A percentile compares a stretch with the other conserved stretches of the same genome.
Conservation (phyloP, 2,888 invertebrate species). For the Ophonus ardosiacus region DNA sequence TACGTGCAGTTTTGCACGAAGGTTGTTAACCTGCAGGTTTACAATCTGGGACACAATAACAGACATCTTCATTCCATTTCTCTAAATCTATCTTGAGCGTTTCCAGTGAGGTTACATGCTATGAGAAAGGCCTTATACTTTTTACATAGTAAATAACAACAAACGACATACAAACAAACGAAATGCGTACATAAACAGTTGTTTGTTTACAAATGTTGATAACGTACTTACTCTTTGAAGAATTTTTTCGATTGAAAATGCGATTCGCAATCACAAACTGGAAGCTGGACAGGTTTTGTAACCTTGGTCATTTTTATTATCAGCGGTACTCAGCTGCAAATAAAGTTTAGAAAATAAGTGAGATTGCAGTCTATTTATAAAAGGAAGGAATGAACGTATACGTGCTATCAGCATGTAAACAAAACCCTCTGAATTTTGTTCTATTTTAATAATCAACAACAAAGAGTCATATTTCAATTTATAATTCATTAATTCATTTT, state of each 20-base stretch:
- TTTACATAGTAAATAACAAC: background rate
- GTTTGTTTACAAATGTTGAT: constrained; percentile 33
- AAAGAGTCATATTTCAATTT: background rate
- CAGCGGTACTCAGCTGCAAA: background rate
- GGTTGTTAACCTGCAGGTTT: constrained; percentile 25
- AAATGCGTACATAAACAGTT: background rate
- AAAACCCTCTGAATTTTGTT: background rate
- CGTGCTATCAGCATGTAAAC: background rate
- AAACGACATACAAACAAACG: background rate
- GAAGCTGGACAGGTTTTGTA: constrained; percentile 10
- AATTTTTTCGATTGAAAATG: background rate
- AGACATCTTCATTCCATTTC: background rate
- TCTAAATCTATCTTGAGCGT: background rate
- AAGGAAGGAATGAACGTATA: background rate
- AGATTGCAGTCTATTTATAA: background rate
- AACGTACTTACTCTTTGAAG: background rate
- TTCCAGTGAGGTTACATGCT: background rate
- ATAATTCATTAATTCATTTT: constrained; percentile 1
- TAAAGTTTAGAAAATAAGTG: background rate
- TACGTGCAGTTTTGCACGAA: constrained; percentile 39
- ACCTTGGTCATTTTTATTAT: constrained; percentile 17
- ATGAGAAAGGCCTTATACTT: constrained; percentile 6
- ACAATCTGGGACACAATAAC: constrained; percentile 11
- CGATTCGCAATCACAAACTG: background rate
- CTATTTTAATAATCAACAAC: background rate